A percentile compares a stretch with the other conserved stretches of the same genome.
Conservation (phyloP, 92 coral and sea anemone species). For the Palythoa caribaeorum region DNA sequence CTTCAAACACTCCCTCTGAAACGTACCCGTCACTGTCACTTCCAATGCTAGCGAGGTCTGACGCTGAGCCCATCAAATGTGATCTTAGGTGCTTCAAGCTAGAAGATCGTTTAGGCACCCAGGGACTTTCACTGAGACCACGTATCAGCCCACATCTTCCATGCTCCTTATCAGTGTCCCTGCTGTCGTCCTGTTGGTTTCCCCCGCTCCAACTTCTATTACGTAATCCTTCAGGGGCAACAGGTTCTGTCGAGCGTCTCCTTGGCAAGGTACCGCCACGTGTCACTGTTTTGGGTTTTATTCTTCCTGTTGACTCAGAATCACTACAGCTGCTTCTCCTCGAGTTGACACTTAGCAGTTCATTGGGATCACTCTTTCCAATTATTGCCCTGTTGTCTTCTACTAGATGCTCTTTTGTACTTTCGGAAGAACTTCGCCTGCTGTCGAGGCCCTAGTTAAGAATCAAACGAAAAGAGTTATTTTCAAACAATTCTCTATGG, state of each 20-base stretch:
- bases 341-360: background rate
- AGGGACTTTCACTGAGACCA: slow-evolving; percentile 16
- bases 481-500: background rate
- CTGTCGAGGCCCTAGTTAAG: background rate
- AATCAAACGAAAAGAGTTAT: background rate
- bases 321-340: background rate
- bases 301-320: background rate
- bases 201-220: slow-evolving; percentile 44
- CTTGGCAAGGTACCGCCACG: slow-evolving; percentile 26
- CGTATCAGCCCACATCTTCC: slow-evolving; percentile 28
- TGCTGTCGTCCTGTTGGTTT: slow-evolving; percentile 12
- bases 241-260: slow-evolving; percentile 23
- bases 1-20: slow-evolving; percentile 34
- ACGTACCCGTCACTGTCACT: slow-evolving; percentile 42
- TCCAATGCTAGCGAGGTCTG: slow-evolving; percentile 25
- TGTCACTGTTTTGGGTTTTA: slow-evolving; percentile 9
- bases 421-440: slow-evolving; percentile 26
- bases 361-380: slow-evolving; percentile 33
- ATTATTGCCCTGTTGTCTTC: slow-evolving; percentile 43
- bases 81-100: slow-evolving; percentile 37
- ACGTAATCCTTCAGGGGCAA: slow-evolving; percentile 33
- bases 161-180: background rate
- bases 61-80: slow-evolving; percentile 20
- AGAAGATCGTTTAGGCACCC: slow-evolving; percentile 49
- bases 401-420: slow-evolving; percentile 36